These are phyloP conservation scores for Loxodonta africana DNA, from an alignment of 2,113 vertebrate species.

Conservation along the genomic window DNA sequence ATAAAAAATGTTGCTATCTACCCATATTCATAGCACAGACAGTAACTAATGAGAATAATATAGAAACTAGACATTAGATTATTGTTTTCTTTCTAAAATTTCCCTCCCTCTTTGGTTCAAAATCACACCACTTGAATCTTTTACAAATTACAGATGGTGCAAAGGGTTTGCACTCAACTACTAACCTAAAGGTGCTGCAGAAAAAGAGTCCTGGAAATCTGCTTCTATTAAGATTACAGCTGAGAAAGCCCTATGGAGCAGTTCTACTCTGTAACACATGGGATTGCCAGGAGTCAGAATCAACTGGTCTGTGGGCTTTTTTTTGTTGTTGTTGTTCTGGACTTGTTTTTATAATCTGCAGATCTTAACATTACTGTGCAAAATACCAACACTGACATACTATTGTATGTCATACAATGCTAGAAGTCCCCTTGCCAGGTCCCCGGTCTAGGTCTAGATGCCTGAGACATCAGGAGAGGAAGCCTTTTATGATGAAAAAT, in stretches of 20 bases:
- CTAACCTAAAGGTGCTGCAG: background rate
- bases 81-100: background rate
- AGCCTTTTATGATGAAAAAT: background rate
- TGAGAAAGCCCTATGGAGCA: background rate
- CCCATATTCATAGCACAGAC: background rate
- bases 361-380: background rate
- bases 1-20: background rate
- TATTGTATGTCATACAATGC: background rate
- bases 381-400: background rate
- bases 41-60: background rate
- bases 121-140: background rate
- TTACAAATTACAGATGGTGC: background rate
- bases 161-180: background rate
- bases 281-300: background rate
- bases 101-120: background rate
- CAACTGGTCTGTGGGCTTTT: background rate
- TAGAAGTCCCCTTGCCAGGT: background rate
- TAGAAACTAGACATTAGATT: background rate
- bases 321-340: background rate
- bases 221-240: background rate
- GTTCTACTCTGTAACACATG: background rate
- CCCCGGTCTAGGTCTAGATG: background rate
- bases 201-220: background rate
- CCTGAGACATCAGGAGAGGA: constrained; percentile 3
- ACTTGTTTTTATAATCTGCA: constrained; percentile 11